A percentile compares a stretch with the other conserved stretches of the same genome.
These are phyloP conservation scores for Melanotaenia parkinsoni DNA, from an alignment of 2,797 vertebrate species.

Conservation along the genomic window DNA sequence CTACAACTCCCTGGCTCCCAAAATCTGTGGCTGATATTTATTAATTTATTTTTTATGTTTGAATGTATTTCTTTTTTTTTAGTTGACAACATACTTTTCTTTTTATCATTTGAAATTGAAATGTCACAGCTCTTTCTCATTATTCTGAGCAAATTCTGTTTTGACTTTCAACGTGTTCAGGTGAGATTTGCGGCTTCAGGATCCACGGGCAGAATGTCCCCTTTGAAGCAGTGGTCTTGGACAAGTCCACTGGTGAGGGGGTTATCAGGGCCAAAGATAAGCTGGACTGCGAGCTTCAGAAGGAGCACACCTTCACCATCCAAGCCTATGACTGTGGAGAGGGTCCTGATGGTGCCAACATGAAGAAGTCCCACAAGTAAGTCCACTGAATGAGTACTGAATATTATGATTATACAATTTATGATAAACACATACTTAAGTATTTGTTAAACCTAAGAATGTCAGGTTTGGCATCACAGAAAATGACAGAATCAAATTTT, in stretches of 20 bases:
- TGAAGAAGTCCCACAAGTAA: constrained; percentile 99
- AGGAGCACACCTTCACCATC: constrained; percentile 96
- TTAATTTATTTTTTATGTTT: constrained; percentile 75
- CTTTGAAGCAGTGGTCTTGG: constrained; percentile 97
- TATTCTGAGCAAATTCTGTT: constrained; percentile 58
- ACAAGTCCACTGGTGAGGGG: constrained; percentile 96
- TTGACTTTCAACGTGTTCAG: constrained; percentile 83
- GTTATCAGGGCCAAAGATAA: constrained; percentile 93
- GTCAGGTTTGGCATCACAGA: not conserved
- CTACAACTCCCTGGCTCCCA: constrained; percentile 89
- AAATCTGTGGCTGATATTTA: constrained; percentile 81
- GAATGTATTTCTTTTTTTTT: constrained; percentile 45
- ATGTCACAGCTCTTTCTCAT: not conserved
- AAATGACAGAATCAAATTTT: not conserved
- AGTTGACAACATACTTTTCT: constrained; percentile 18
- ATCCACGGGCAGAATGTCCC: constrained; percentile 97
- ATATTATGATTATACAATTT: not conserved
- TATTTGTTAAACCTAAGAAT: not conserved
- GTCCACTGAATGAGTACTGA: constrained; percentile 51
- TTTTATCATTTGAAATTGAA: constrained; percentile 16
- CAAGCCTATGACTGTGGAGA: constrained; percentile 98
- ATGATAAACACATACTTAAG: not conserved
- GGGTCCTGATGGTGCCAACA: constrained; percentile 90
- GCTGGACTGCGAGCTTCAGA: constrained; percentile 97
- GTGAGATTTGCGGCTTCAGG: constrained; percentile 99